A percentile compares a stretch with the other conserved stretches of the same genome.
These are phyloP conservation scores for Muntiacus muntjak DNA, from an alignment of 2,113 vertebrate species.

Conservation along the genomic window DNA sequence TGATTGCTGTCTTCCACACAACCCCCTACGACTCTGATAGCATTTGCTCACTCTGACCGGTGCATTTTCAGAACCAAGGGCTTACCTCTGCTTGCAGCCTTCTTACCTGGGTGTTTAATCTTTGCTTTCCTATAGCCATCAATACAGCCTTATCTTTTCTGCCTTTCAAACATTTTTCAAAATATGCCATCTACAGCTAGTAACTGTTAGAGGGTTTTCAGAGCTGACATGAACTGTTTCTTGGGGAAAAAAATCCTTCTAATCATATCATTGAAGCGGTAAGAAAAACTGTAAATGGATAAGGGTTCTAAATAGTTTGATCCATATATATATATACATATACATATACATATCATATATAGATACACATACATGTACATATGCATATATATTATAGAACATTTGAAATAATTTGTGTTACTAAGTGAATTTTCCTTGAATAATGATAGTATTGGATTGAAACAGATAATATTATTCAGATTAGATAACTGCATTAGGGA, in stretches of 20 bases:
- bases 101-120: neutral
- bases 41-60: neutral
- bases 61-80: neutral
- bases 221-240: neutral
- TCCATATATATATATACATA: no score
- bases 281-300: neutral
- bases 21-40: neutral
- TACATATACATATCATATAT: neutral
- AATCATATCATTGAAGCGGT: neutral
- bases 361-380: neutral
- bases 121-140: neutral
- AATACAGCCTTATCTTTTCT: neutral
- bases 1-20: neutral
- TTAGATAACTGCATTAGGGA: neutral
- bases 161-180: neutral
- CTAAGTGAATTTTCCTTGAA: neutral
- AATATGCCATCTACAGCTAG: neutral
- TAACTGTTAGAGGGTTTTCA: neutral
- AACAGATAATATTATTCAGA: neutral
- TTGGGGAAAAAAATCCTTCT: neutral
- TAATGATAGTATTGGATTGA: neutral
- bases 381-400: neutral
- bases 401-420: neutral
- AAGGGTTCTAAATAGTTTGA: neutral
- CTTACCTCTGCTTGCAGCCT: neutral